Evolutionary conservation across 2,888 invertebrate species (phyloP), one percentile per base, ranked within the genome.

Genomic region (Diaprepes abbreviatus): DNA sequence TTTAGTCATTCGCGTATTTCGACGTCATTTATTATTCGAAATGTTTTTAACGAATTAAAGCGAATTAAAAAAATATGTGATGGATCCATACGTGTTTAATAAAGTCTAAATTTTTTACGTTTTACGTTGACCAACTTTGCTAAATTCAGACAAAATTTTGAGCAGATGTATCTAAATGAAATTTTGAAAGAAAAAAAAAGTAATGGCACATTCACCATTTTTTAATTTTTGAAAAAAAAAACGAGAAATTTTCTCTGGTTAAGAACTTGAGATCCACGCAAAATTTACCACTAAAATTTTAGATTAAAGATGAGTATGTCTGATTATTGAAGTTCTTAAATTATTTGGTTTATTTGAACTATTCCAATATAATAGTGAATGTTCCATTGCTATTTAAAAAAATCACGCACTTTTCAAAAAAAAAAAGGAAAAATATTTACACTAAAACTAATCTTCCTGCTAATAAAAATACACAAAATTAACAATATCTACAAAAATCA

Each of bases 401-500:
- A 40, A n/a, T n/a, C 14, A 16, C 19, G 16, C 14, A 16, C 10
- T 7, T 40, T 17, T 21, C 16, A 43, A 17, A 17, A 62, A 14
- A 35, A 52, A 33, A 54, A 64, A 9, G 16, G 2, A 24, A 54
- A 57, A 24, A 54, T 65, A 65, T 65, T 16, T 65, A 65, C 64
- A 65, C 24, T 55, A 55, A 38, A 54, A 35, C 16, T 35, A 33
- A 35, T 35, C n/a, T 36, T 9, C 38, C 50, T 50, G 36, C 58
- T 58, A 66, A 50, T 28, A 50, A 50, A 63, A 50, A 58, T 43
- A 58, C 58, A 58, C 58, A 55, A 54, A 66, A 58, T 66, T 58
- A 66, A 66, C 66, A 66, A 50, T 66, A 66, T 66, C 66, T 66
- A 66, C 66, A 66, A 57, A n/a, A 65, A 55, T 36, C 17, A 21